Percentiles rank a stretch among this genome's conserved stretches.
Conservation (phyloP, 2,888 invertebrate species). For the Acleris cristana region DNA sequence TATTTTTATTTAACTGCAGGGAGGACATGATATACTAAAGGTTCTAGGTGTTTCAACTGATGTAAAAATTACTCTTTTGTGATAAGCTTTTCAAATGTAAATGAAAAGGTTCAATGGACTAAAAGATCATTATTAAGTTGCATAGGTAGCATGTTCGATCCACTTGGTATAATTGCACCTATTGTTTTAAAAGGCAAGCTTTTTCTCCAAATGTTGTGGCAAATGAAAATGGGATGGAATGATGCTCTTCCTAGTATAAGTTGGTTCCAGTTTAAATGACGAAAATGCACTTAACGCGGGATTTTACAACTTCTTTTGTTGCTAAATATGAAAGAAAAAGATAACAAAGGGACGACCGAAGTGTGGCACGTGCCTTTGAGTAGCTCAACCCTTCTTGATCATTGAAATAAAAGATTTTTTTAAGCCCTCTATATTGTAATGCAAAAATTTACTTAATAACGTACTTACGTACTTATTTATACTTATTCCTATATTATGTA, state of each 20-base stretch:
- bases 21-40: neutral
- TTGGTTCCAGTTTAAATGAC: no score
- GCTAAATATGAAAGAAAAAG: no score
- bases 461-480: no score
- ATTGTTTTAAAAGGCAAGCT: slow-evolving; percentile 6
- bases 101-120: neutral
- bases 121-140: neutral
- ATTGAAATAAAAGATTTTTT: no score
- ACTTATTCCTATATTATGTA: no score
- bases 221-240: slow-evolving; percentile 6
- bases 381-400: no score
- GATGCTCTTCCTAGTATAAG: neutral
- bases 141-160: slow-evolving; percentile 9
- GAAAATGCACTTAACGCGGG: no score
- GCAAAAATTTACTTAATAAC: no score
- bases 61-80: neutral
- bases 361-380: no score
- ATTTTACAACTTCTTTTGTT: no score
- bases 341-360: no score
- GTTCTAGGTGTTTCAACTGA: neutral
- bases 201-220: neutral
- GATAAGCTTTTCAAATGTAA: neutral
- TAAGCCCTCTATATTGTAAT: no score
- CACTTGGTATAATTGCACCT: neutral
- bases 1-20: neutral